These are phyloP conservation scores for Vireo altiloquus DNA, from an alignment of 2,113 vertebrate genomes.

Conservation along the genomic window DNA sequence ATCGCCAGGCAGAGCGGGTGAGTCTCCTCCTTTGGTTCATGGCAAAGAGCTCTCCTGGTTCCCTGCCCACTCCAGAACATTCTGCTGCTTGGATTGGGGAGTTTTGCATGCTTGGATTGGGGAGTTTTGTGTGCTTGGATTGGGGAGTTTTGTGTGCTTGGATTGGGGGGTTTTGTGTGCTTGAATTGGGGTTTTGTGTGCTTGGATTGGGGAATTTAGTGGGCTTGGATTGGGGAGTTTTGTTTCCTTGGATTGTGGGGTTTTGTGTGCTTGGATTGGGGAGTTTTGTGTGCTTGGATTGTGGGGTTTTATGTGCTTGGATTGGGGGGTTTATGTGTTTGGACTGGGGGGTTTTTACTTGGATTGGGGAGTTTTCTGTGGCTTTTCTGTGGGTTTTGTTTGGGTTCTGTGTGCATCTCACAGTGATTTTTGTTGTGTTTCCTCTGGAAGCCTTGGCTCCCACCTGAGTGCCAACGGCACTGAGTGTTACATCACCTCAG, in stretches of 20 bases:
- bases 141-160: neutral
- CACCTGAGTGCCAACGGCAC: constrained; percentile 94
- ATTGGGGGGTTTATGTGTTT: too few relatives aligned
- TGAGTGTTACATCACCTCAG: constrained; percentile 97
- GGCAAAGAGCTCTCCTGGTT: neutral
- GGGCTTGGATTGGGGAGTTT: neutral
- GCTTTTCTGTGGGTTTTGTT: too few relatives aligned
- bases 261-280: neutral
- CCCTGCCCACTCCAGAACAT: neutral
- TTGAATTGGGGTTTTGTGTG: neutral
- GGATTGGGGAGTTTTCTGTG: too few relatives aligned
- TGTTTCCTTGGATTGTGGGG: neutral
- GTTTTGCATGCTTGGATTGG: neutral
- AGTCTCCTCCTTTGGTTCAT: neutral
- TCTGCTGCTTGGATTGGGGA: neutral
- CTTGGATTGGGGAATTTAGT: neutral
- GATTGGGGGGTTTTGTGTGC: neutral
- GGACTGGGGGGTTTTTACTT: neutral
- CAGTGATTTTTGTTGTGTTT: neutral
- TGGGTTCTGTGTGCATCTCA: neutral
- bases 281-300: neutral
- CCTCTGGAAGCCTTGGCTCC: constrained; percentile 83
- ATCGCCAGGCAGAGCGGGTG: constrained; percentile 96
- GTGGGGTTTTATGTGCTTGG: neutral
- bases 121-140: neutral